Evolutionary conservation across 2,113 vertebrate species (phyloP).

Genomic region (Dasyprocta punctata): DNA sequence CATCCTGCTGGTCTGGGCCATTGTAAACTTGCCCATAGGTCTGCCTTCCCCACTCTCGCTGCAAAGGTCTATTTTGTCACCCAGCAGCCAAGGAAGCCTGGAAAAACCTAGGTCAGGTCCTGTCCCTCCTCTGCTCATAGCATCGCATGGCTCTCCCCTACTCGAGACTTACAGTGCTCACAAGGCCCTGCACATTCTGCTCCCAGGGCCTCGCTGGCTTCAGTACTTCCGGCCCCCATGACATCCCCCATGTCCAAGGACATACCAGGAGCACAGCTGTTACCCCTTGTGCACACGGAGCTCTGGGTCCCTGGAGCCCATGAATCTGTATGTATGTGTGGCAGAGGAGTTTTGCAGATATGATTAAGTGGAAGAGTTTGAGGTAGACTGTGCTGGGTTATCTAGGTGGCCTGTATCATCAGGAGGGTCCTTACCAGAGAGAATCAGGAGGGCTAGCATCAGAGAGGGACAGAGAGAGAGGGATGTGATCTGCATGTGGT

Average conservation of each 20-base stretch:
- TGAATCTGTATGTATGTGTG: accelerated
- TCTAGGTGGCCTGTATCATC: neutral
- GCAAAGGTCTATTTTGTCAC: neutral
- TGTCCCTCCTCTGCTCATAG: neutral
- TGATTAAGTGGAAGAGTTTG: neutral
- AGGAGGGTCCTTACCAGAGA: neutral
- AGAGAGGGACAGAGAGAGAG: neutral
- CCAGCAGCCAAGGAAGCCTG: neutral
- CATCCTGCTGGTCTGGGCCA: neutral
- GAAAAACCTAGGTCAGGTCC: neutral
- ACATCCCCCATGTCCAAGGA: neutral
- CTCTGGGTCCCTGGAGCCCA: neutral
- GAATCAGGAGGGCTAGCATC: neutral
- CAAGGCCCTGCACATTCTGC: neutral
- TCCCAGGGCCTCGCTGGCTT: neutral
- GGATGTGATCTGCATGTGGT: accelerated
- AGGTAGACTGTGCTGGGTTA: neutral
- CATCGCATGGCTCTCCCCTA: neutral
- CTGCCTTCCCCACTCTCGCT: neutral
- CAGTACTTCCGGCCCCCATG: accelerated
- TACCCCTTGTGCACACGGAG: accelerated
- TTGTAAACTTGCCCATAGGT: neutral
- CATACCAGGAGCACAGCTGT: neutral
- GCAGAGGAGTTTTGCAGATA: neutral
- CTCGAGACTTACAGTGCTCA: neutral